Evolutionary conservation across 2,888 invertebrate species (phyloP).

Genomic region (Trachelus tabidus): DNA sequence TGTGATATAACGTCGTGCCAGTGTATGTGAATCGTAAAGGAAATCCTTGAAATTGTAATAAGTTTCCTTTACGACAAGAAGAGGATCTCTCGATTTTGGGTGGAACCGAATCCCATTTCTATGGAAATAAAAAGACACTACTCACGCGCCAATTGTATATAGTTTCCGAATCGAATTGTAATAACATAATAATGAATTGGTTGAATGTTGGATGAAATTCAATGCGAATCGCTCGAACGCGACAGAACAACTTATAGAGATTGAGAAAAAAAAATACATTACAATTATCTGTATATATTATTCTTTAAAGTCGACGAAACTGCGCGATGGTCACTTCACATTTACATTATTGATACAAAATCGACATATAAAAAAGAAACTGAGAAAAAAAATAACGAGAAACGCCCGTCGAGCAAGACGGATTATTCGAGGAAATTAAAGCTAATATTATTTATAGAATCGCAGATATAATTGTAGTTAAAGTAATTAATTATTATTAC

Average conservation of each 20-base stretch:
- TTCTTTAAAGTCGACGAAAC: background rate
- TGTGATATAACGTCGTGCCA: background rate
- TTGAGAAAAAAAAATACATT: background rate
- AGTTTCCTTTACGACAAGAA: background rate
- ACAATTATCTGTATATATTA: background rate
- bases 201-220: background rate
- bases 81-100: background rate
- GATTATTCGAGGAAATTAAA: background rate
- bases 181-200: background rate
- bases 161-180: background rate
- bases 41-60: background rate
- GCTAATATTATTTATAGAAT: slow-evolving; percentile 11
- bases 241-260: background rate
- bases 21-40: background rate
- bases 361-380: slow-evolving; percentile 30
- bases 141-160: background rate
- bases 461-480: slow-evolving; percentile 6
- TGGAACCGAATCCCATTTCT: background rate
- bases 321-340: background rate
- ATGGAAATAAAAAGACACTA: background rate
- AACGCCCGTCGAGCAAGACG: background rate
- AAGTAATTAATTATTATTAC: slow-evolving; percentile 15
- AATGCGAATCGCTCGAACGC: background rate
- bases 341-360: slow-evolving; percentile 2
- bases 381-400: slow-evolving; percentile 6